Conservation (phyloP, 2,113 vertebrate species). For the Pituophis catenifer region DNA sequence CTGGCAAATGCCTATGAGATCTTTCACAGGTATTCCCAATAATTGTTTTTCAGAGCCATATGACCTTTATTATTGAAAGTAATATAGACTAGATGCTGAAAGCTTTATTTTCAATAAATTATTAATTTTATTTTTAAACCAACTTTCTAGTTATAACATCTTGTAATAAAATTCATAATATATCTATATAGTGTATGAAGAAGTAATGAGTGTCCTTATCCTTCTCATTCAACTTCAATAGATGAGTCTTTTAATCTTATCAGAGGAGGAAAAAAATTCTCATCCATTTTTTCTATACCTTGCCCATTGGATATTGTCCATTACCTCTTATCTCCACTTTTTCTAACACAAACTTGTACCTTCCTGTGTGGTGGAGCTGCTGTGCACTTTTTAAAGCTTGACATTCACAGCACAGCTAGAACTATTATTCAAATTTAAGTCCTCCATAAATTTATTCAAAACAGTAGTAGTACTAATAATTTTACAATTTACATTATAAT, state of each 20-base stretch:
- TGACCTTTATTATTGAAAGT: neutral
- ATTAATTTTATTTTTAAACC: neutral
- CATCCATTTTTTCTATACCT: neutral
- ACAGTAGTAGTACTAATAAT: neutral
- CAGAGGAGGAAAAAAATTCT: neutral
- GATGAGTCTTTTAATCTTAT: neutral
- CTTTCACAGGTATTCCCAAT: neutral
- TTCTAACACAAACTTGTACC: neutral
- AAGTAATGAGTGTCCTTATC: neutral
- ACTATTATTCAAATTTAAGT: neutral
- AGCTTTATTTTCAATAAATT: neutral
- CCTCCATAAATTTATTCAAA: neutral
- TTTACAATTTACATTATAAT: too few species aligned
- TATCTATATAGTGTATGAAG: neutral
- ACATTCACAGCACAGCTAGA: neutral
- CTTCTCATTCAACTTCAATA: neutral
- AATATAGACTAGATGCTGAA: neutral
- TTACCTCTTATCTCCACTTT: neutral
- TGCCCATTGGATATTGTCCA: neutral
- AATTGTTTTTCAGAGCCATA: neutral
- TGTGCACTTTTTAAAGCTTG: neutral
- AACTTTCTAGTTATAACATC: neutral
- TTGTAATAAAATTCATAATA: neutral
- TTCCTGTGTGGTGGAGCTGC: neutral
- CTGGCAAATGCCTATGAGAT: neutral